Conservation (phyloP, 2,113 vertebrate species). For the Elephantulus edwardii region DNA sequence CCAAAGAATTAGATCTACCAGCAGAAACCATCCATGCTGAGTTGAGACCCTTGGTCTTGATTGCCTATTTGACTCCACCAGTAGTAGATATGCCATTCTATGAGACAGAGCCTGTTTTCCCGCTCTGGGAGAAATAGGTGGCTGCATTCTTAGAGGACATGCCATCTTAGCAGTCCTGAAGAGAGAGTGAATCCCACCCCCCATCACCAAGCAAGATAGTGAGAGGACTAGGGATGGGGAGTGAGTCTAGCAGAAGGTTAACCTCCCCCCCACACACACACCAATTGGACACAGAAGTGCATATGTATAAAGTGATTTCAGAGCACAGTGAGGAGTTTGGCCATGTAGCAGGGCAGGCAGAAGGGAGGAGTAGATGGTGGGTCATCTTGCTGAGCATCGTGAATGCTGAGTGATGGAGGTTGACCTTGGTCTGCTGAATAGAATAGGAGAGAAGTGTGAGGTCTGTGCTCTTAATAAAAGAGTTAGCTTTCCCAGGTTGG, state of each 20-base stretch:
- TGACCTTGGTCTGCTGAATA: neutral
- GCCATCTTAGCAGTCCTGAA: neutral
- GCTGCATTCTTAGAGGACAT: neutral
- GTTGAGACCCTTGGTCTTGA: too few species aligned
- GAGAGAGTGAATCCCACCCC: neutral
- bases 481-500: neutral
- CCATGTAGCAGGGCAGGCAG: neutral
- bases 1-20: neutral
- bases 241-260: too few species aligned
- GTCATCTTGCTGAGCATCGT: too few species aligned
- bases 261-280: too few species aligned
- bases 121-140: too few species aligned
- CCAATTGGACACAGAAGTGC: neutral
- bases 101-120: too few species aligned
- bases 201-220: neutral
- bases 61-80: too few species aligned
- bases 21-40: too few species aligned
- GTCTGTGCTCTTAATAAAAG: neutral
- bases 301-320: neutral
- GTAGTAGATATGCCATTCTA: too few species aligned
- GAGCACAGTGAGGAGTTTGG: neutral
- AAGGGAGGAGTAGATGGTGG: neutral
- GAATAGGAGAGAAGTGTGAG: neutral
- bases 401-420: neutral
- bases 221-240: too few species aligned